These are phyloP conservation scores for Hydrolagus affinis DNA, from an alignment of 2,113 vertebrate genomes.

Conservation along the genomic window DNA sequence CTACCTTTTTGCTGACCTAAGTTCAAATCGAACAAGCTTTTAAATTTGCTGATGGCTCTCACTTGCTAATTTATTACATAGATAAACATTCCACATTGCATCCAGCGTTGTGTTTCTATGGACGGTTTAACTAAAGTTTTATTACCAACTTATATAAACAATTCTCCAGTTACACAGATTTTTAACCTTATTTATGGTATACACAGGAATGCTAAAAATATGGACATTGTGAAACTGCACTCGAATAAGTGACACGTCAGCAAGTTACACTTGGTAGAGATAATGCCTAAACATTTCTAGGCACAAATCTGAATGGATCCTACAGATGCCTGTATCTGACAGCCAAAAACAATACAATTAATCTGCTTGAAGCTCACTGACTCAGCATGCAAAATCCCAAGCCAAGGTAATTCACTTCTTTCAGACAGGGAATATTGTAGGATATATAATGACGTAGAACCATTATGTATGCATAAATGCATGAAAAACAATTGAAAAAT, in stretches of 20 bases:
- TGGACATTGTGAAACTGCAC: not conserved
- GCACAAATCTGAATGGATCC: not conserved
- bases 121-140: too few relatives aligned
- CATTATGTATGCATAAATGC: not conserved
- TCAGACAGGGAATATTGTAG: not conserved
- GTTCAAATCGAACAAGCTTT: too few relatives aligned
- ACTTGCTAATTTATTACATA: too few relatives aligned
- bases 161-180: not conserved
- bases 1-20: too few relatives aligned
- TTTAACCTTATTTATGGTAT: not conserved
- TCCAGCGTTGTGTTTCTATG: too few relatives aligned
- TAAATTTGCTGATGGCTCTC: too few relatives aligned
- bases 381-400: not conserved
- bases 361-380: constrained; percentile 1
- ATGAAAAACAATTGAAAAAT: not conserved
- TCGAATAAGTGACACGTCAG: not conserved
- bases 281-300: not conserved
- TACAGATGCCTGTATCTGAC: not conserved
- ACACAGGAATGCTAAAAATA: not conserved
- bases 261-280: not conserved
- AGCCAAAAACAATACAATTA: not conserved
- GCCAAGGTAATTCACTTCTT: not conserved
- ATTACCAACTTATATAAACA: too few relatives aligned
- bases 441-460: not conserved
- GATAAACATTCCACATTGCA: too few relatives aligned